Evolutionary conservation across 2,888 invertebrate species (phyloP).

Genomic region (Scrobipalpa atriplicella): DNA sequence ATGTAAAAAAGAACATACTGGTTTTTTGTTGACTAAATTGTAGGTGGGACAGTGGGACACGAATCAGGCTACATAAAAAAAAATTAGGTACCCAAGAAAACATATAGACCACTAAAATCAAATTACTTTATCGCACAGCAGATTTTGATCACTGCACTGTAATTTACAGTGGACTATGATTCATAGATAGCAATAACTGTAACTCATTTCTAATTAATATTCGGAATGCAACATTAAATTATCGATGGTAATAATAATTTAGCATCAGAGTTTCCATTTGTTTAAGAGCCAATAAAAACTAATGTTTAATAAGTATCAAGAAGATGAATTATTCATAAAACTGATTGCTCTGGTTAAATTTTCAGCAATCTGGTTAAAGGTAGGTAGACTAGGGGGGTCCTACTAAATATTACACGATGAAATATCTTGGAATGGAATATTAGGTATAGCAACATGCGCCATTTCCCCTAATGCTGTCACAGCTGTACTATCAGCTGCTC

Average conservation of each 20-base stretch:
- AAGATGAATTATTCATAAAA: conserved; percentile 30
- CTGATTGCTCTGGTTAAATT: neutral
- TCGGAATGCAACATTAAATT: neutral
- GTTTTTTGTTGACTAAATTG: no score
- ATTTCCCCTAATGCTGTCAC: no score
- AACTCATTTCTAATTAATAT: neutral
- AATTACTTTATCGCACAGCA: neutral
- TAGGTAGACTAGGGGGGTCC: neutral
- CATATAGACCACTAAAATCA: neutral
- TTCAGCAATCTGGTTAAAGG: neutral
- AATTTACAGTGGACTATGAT: neutral
- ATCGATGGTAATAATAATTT: conserved; percentile 12
- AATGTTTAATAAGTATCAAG: conserved; percentile 24
- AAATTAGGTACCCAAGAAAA: no score
- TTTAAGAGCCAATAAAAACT: conserved; percentile 25
- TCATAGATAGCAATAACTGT: neutral
- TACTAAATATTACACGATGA: neutral
- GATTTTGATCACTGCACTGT: neutral
- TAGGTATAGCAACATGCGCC: neutral
- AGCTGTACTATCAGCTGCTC: no score
- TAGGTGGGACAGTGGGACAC: no score
- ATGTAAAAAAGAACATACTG: no score
- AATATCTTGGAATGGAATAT: neutral
- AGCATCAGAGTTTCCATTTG: conserved; percentile 18
- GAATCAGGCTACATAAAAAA: no score